These are phyloP conservation scores for Parthenolecanium corni DNA, from an alignment of 2,888 invertebrate genomes.

Conservation along the genomic window DNA sequence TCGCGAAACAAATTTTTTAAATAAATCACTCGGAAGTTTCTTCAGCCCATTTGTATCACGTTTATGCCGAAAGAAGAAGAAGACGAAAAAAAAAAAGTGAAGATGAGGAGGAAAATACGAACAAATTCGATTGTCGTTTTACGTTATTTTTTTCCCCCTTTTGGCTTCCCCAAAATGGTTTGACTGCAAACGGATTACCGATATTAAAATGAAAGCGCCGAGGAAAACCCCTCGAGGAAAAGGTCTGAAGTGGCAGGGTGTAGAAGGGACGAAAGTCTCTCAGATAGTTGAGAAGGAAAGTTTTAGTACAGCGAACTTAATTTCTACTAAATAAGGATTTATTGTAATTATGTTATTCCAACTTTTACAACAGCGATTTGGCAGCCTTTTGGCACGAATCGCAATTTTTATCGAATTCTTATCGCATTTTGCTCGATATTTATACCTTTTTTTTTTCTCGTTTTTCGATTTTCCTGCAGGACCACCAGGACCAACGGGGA, in stretches of 20 bases:
- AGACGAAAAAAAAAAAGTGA: too few relatives aligned
- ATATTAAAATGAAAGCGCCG: neutral
- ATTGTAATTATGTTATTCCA: neutral
- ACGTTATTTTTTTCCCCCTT: too few relatives aligned
- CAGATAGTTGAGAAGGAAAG: neutral
- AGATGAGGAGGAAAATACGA: neutral
- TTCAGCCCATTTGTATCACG: neutral
- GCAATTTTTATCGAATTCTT: neutral
- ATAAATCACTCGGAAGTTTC: conserved; percentile 3
- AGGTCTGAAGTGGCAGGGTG: neutral
- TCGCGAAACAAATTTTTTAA: conserved; percentile 7
- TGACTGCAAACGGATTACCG: neutral
- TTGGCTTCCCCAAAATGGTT: too few relatives aligned
- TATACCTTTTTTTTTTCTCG: neutral
- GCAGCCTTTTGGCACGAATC: neutral
- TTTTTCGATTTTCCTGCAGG: conserved; percentile 45
- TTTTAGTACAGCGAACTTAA: neutral
- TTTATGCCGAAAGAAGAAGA: neutral
- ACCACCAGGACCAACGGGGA: conserved; percentile 73
- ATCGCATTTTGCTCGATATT: neutral
- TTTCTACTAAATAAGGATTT: neutral
- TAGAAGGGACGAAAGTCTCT: neutral
- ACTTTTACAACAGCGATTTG: neutral
- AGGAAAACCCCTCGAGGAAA: too few relatives aligned
- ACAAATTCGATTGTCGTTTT: neutral